Evolutionary conservation across 1,140 invertebrate genomes (phyloP).

Genomic region (Acromyrmex charruanus): DNA sequence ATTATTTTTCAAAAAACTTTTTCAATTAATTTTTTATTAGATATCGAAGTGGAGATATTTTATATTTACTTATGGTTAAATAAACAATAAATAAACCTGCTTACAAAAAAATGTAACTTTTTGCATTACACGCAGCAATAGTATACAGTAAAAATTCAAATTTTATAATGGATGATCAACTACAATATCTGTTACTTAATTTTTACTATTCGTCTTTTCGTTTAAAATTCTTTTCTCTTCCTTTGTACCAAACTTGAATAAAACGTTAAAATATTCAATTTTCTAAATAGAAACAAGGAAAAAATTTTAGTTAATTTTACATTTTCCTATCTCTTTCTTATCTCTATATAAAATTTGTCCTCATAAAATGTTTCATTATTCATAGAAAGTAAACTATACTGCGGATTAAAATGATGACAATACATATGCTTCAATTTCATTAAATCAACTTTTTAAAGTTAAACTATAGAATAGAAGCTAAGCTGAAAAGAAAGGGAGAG

Average conservation of each 20-base stretch:
- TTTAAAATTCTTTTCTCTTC: neutral
- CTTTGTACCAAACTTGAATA: neutral
- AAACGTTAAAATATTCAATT: neutral
- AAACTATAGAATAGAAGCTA: neutral
- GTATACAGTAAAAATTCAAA: neutral
- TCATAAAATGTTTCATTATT: slow-evolving; percentile 8
- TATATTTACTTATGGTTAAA: too few relatives aligned
- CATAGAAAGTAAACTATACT: neutral
- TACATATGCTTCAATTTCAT: slow-evolving; percentile 13
- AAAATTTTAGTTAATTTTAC: slow-evolving; percentile 10
- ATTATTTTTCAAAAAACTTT: too few relatives aligned
- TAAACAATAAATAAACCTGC: neutral
- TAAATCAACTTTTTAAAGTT: slow-evolving; percentile 24
- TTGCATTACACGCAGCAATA: neutral
- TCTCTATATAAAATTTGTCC: neutral
- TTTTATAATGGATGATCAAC: too few relatives aligned
- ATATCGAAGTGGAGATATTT: too few relatives aligned
- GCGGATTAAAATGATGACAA: neutral
- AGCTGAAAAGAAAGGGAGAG: neutral
- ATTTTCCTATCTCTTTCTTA: neutral
- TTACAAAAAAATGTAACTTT: neutral
- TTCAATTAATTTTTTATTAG: too few relatives aligned
- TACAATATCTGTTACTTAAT: neutral
- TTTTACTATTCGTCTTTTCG: neutral
- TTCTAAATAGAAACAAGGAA: neutral